Percentiles rank a stretch among this genome's conserved stretches.
Conservation (phyloP, 2,888 invertebrate species). For the Opisthograptis luteolata region DNA sequence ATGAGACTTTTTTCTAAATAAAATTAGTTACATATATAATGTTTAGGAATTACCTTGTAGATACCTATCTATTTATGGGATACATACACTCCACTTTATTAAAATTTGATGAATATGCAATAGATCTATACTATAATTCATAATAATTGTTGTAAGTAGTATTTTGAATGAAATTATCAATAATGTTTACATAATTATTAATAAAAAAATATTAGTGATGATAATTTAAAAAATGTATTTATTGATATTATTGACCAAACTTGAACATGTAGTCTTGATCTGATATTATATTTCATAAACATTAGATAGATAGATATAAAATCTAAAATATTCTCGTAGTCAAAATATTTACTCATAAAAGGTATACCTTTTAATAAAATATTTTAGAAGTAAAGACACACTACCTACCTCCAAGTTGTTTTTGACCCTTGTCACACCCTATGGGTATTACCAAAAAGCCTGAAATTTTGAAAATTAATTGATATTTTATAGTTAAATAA, state of each 20-base stretch:
- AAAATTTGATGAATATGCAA: no score
- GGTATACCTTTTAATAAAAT: slow-evolving; percentile 63
- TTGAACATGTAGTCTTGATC: slow-evolving; percentile 45
- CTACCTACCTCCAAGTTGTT: slow-evolving; percentile 74
- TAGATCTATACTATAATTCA: no score
- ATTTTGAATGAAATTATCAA: slow-evolving; percentile 5
- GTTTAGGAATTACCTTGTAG: no score
- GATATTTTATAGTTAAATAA: slow-evolving; percentile 47
- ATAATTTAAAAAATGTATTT: slow-evolving; percentile 11
- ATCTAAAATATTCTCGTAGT: slow-evolving; percentile 17
- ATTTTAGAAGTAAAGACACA: slow-evolving; percentile 51
- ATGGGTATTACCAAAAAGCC: slow-evolving; percentile 77
- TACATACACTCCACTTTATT: no score
- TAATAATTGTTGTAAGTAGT: slow-evolving; percentile 21
- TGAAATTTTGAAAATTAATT: slow-evolving; percentile 59
- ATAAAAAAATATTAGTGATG: slow-evolving; percentile 9
- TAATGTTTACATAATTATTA: background rate
- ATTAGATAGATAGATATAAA: slow-evolving; percentile 31
- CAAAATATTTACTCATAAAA: slow-evolving; percentile 23
- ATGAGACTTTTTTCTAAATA: no score
- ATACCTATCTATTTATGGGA: no score
- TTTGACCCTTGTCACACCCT: slow-evolving; percentile 52
- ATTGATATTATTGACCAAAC: slow-evolving; percentile 38
- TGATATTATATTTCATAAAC: slow-evolving; percentile 36
- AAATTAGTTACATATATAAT: no score